A percentile compares a stretch with the other conserved stretches of the same genome.
phyloP scores from a whole-genome alignment of 1,140 invertebrate species.

The Daktulosphaira vitifoliae region DNA sequence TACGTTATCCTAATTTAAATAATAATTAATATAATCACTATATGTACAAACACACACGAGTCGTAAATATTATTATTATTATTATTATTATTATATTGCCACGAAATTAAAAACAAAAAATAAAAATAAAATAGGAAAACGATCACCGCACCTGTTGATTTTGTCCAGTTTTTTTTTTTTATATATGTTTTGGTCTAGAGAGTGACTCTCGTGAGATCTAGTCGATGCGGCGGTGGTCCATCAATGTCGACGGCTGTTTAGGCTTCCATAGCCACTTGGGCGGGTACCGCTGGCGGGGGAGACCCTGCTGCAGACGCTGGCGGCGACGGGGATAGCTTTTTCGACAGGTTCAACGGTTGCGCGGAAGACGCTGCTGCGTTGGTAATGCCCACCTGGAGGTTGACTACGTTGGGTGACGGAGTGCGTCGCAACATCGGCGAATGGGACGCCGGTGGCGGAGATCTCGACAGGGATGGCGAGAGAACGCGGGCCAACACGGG shows the following conservation, averaged over 20 bases:
- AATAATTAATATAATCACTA: background rate
- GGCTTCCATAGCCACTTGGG: conserved; percentile 25
- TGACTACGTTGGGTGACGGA: conserved; percentile 52
- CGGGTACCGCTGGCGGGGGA: conserved; percentile 13
- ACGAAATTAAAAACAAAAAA: conserved; percentile 22
- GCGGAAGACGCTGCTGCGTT: conserved; percentile 34
- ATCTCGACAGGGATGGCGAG: conserved; percentile 43
- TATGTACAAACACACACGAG: background rate
- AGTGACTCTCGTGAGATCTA: conserved; percentile 31
- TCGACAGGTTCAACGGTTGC: conserved; percentile 76
- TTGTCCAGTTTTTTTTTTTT: background rate
- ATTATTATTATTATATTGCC: conserved; percentile 16
- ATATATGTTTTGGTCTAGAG: conserved; percentile 26
- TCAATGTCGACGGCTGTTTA: background rate
- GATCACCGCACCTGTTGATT: conserved; percentile 31
- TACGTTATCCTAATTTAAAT: background rate
- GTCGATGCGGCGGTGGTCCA: conserved; percentile 21
- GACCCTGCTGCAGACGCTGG: conserved; percentile 41
- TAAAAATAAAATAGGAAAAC: conserved; percentile 29
- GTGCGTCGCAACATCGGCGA: conserved; percentile 42
- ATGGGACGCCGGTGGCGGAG: conserved; percentile 48
- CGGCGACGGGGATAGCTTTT: conserved; percentile 74
- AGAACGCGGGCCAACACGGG: conserved; percentile 38
- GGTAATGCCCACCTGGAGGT: conserved; percentile 71
- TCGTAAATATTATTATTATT: background rate